These are phyloP conservation scores for Paragorgia papillata DNA, from an alignment of 92 coral and sea anemone genomes.

Conservation along the genomic window DNA sequence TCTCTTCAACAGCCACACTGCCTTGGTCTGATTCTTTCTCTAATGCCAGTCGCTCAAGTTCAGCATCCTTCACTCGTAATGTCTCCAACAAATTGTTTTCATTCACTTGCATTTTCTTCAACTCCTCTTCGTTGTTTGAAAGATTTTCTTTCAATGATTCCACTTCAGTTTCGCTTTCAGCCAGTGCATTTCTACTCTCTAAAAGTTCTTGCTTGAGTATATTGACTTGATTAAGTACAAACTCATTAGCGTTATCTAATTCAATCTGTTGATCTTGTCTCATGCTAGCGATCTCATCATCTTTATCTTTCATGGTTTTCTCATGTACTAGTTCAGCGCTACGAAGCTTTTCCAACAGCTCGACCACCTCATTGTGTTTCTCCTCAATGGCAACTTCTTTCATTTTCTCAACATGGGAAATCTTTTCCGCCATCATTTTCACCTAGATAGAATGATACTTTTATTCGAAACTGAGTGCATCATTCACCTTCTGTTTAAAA, in stretches of 20 bases:
- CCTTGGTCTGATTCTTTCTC: background rate
- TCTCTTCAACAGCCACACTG: slow-evolving; percentile 17
- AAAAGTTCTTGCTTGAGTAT: slow-evolving; percentile 41
- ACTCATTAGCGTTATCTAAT: slow-evolving; percentile 57
- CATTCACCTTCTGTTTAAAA: no score
- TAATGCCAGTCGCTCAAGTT: background rate
- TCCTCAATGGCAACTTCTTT: slow-evolving; percentile 26
- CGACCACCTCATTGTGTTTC: slow-evolving; percentile 22
- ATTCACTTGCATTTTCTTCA: background rate
- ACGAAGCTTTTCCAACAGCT: slow-evolving; percentile 47
- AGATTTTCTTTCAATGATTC: background rate
- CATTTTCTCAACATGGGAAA: background rate
- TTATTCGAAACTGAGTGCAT: no score
- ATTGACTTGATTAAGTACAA: slow-evolving; percentile 58
- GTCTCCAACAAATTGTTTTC: slow-evolving; percentile 1
- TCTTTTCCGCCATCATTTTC: slow-evolving; percentile 3
- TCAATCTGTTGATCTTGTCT: slow-evolving; percentile 57
- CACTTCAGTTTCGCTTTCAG: background rate
- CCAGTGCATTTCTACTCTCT: background rate
- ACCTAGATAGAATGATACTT: no score
- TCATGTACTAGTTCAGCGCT: slow-evolving; percentile 46
- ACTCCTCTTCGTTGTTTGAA: background rate
- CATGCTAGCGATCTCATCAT: slow-evolving; percentile 51
- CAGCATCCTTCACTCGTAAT: slow-evolving; percentile 3
- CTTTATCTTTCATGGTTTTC: slow-evolving; percentile 52